Conservation (phyloP, 2,888 invertebrate genomes). For the Pandemis heparana region DNA sequence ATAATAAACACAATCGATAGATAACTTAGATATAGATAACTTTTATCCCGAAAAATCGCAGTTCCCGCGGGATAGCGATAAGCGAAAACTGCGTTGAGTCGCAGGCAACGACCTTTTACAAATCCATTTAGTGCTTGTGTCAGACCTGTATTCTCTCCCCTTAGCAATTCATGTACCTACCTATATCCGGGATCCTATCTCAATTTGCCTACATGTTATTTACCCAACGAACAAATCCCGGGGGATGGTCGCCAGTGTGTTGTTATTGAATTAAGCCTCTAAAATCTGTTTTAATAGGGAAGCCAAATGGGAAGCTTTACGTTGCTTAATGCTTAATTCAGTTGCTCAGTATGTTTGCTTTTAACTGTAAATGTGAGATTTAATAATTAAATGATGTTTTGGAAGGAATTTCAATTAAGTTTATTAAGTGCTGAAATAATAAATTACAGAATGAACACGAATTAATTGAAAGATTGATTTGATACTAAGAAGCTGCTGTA, state of each 20-base stretch:
- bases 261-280: slow-evolving; percentile 34
- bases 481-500: too few species aligned
- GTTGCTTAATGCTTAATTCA: background rate
- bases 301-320: slow-evolving; percentile 6
- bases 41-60: background rate
- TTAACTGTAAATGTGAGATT: too few species aligned
- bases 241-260: background rate
- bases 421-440: too few species aligned
- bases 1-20: too few species aligned
- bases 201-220: slow-evolving; percentile 35
- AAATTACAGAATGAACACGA: too few species aligned
- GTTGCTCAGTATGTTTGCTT: background rate
- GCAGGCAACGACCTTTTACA: background rate
- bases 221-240: slow-evolving; percentile 1
- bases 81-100: background rate
- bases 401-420: too few species aligned
- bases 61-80: background rate
- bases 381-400: too few species aligned
- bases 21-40: too few species aligned
- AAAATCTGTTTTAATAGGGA: slow-evolving; percentile 27
- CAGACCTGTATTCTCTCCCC: slow-evolving; percentile 15
- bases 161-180: background rate
- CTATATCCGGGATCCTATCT: slow-evolving; percentile 6
- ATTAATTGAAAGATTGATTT: too few species aligned
- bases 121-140: background rate